These are phyloP conservation scores for Eilema depressum DNA, from an alignment of 2,888 invertebrate species.

Conservation along the genomic window DNA sequence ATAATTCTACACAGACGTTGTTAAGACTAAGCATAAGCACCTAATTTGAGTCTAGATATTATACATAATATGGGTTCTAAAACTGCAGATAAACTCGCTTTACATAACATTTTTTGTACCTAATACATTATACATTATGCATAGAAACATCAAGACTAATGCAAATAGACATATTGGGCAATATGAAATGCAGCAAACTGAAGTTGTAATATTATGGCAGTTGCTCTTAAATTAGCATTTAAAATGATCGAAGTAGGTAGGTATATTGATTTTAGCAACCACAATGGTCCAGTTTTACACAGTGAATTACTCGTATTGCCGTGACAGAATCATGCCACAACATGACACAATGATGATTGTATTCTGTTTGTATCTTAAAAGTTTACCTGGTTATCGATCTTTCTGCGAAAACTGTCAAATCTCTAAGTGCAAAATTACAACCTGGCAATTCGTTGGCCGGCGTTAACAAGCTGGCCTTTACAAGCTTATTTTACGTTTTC, in stretches of 20 bases:
- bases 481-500: no score
- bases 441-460: no score
- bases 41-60: not conserved
- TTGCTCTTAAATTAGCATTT: not conserved
- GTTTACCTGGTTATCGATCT: not conserved
- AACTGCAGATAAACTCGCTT: no score
- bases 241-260: not conserved
- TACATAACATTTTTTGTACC: no score
- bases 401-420: not conserved
- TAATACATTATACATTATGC: no score
- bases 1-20: not conserved
- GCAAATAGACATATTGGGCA: no score
- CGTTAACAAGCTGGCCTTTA: no score
- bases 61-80: not conserved
- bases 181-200: no score
- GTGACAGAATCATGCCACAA: not conserved
- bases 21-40: not conserved
- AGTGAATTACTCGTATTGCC: not conserved
- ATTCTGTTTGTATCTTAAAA: not conserved
- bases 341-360: not conserved
- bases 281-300: not conserved
- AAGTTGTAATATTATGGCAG: no score
- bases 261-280: not conserved
- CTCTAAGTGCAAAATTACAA: not conserved
- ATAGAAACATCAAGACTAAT: no score